Evolutionary conservation across 2,888 invertebrate species (phyloP).

Genomic region (Camponotus fellah): DNA sequence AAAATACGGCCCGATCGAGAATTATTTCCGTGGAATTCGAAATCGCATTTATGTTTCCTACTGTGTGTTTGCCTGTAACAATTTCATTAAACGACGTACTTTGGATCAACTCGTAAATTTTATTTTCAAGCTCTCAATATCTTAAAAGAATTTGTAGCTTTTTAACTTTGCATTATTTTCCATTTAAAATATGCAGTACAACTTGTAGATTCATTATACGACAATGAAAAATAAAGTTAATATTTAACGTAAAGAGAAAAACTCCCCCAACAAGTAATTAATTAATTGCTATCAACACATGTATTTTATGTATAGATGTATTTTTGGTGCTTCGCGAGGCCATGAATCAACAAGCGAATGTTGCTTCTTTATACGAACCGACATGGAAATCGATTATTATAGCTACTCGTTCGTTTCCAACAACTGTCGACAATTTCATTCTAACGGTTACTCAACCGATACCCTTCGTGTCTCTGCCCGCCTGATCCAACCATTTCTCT

Average conservation of each 20-base stretch:
- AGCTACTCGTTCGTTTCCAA: constrained; percentile 61
- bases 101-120: not conserved
- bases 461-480: constrained; percentile 28
- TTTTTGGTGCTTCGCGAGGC: constrained; percentile 35
- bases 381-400: constrained; percentile 68
- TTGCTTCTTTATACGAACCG: constrained; percentile 49
- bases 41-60: not conserved
- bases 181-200: constrained; percentile 13
- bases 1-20: constrained; percentile 2
- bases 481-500: constrained; percentile 38
- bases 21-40: not conserved
- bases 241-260: not conserved
- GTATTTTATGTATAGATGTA: constrained; percentile 29
- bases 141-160: not conserved
- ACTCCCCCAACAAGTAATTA: not conserved
- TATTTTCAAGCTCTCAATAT: not conserved
- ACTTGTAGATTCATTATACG: not conserved
- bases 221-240: not conserved
- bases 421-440: constrained; percentile 72
- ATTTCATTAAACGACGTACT: constrained; percentile 30
- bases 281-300: constrained; percentile 12
- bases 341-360: constrained; percentile 45
- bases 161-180: not conserved
- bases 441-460: constrained; percentile 54
- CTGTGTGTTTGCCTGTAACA: not conserved